A percentile compares a stretch with the other conserved stretches of the same genome.
These are phyloP conservation scores for Glaucopsyche alexis DNA, from an alignment of 2,888 invertebrate genomes.

Conservation along the genomic window DNA sequence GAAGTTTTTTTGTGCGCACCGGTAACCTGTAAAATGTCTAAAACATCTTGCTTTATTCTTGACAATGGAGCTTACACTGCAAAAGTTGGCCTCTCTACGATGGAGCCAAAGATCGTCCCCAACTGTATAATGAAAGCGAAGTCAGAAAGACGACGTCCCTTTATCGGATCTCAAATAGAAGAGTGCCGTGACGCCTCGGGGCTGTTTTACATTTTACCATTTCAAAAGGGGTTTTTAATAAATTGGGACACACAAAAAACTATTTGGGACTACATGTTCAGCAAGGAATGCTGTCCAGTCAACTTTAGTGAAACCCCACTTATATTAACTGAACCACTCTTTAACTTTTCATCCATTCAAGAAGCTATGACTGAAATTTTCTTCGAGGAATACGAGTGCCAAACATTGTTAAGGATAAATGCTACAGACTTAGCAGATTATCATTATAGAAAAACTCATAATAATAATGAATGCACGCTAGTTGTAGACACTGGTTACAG, in stretches of 20 bases:
- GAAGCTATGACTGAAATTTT: slow-evolving; percentile 97
- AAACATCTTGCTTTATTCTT: slow-evolving; percentile 82
- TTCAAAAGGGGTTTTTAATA: slow-evolving; percentile 95
- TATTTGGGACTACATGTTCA: slow-evolving; percentile 97
- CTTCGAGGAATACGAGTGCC: slow-evolving; percentile 98
- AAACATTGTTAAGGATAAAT: slow-evolving; percentile 88
- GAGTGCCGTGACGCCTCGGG: slow-evolving; percentile 98
- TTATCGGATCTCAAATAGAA: slow-evolving; percentile 94
- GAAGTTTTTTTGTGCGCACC: slow-evolving; percentile 25
- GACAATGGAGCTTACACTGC: slow-evolving; percentile 94
- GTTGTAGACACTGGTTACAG: slow-evolving; percentile 98
- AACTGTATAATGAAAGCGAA: slow-evolving; percentile 99
- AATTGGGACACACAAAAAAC: slow-evolving; percentile 98
- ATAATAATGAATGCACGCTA: slow-evolving; percentile 84
- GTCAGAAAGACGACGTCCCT: slow-evolving; percentile 95
- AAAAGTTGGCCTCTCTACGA: slow-evolving; percentile 90
- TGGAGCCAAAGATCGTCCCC: slow-evolving; percentile 88
- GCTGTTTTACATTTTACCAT: slow-evolving; percentile 94
- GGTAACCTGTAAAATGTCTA: slow-evolving; percentile 53
- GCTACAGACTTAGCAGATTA: slow-evolving; percentile 90
- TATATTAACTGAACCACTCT: slow-evolving; percentile 95
- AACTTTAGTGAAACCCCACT: slow-evolving; percentile 88
- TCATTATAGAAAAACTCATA: slow-evolving; percentile 73
- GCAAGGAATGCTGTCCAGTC: slow-evolving; percentile 89
- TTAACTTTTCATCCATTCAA: slow-evolving; percentile 95